Percentiles rank a stretch among this genome's conserved stretches.
Evolutionary conservation across 92 coral and sea anemone species (phyloP).

Genomic region (Epizoanthus rinbou): DNA sequence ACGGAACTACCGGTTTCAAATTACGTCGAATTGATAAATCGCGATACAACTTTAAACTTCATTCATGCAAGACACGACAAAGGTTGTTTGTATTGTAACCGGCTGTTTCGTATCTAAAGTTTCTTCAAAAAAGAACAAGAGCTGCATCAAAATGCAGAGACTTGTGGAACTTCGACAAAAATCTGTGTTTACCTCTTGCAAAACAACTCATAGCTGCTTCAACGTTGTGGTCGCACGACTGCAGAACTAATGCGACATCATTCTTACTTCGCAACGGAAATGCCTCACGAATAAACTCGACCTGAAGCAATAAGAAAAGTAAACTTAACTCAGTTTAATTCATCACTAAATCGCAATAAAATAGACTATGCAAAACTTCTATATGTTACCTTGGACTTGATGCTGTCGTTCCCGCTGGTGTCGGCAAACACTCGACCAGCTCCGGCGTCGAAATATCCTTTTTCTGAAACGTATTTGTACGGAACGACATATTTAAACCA

Average conservation of each 20-base stretch:
- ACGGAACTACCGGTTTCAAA: slow-evolving; percentile 46
- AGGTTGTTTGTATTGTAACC: slow-evolving; percentile 21
- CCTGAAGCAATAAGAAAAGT: slow-evolving; percentile 46
- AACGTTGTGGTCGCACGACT: slow-evolving; percentile 92
- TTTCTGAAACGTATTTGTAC: slow-evolving; percentile 53
- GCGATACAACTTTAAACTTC: slow-evolving; percentile 26
- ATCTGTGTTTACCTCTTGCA: slow-evolving; percentile 62
- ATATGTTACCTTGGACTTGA: slow-evolving; percentile 58
- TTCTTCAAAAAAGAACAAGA: slow-evolving; percentile 10
- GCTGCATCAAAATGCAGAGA: slow-evolving; percentile 6
- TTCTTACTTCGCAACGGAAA: slow-evolving; percentile 85
- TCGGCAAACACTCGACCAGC: slow-evolving; percentile 77
- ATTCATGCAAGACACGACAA: slow-evolving; percentile 19
- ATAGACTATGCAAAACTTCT: slow-evolving; percentile 54
- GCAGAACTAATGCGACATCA: slow-evolving; percentile 86
- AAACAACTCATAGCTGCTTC: slow-evolving; percentile 84
- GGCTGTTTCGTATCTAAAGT: not conserved
- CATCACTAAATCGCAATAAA: slow-evolving; percentile 33
- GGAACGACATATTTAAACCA: not conserved
- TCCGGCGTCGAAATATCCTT: slow-evolving; percentile 57
- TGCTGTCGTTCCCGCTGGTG: slow-evolving; percentile 62
- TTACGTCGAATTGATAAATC: slow-evolving; percentile 27
- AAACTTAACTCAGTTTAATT: slow-evolving; percentile 33
- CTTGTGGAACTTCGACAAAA: slow-evolving; percentile 15
- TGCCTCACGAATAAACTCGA: slow-evolving; percentile 84